Conservation (phyloP, 2,888 invertebrate genomes). For the Mylabris sibirica region DNA sequence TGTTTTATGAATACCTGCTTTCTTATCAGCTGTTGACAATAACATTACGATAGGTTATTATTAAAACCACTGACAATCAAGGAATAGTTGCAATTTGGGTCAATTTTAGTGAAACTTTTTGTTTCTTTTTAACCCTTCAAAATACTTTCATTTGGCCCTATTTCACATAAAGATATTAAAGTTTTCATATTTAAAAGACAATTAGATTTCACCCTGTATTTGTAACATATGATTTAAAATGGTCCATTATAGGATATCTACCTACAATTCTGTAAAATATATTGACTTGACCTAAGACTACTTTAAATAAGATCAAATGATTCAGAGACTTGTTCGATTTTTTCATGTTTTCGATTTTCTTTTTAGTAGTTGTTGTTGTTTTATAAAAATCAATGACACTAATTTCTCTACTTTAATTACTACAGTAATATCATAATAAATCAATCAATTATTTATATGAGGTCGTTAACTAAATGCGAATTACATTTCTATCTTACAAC, state of each 20-base stretch:
- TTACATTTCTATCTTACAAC: background rate
- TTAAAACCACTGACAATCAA: too few species aligned
- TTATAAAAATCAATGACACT: background rate
- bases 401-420: constrained; percentile 12
- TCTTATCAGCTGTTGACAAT: too few species aligned
- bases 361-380: background rate
- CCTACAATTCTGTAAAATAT: background rate
- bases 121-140: too few species aligned
- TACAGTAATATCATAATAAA: constrained; percentile 8
- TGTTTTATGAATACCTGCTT: too few species aligned
- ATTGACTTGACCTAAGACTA: constrained; percentile 10
- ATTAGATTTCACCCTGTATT: too few species aligned
- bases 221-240: too few species aligned
- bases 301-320: background rate
- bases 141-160: too few species aligned
- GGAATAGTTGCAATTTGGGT: too few species aligned
- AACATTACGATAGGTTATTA: too few species aligned
- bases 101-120: too few species aligned
- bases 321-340: background rate
- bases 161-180: too few species aligned
- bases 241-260: constrained; percentile 1
- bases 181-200: too few species aligned
- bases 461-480: background rate
- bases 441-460: background rate
- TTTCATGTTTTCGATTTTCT: background rate